Percentiles rank a stretch among this genome's conserved stretches.
phyloP scores from a whole-genome alignment of 2,888 invertebrate genomes.

The Resseliella maxima region DNA sequence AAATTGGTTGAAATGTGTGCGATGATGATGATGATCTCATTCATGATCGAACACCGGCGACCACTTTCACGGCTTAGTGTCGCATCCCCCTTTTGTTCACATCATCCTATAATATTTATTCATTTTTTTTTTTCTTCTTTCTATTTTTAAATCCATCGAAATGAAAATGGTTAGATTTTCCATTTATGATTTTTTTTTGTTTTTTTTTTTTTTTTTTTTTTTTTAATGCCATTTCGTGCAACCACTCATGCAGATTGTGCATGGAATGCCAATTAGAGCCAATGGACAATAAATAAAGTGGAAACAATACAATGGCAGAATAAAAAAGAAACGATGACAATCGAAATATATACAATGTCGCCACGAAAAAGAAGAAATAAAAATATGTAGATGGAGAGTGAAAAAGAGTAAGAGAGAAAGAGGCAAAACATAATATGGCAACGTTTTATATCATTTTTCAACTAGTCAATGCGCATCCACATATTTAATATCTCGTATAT shows the following conservation, averaged over 20 bases:
- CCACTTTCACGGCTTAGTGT: too few species aligned
- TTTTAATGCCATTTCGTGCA: background rate
- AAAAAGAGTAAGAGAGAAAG: background rate
- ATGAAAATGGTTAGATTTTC: constrained; percentile 16
- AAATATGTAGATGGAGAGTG: background rate
- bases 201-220: too few species aligned
- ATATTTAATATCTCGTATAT: too few species aligned
- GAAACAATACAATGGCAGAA: background rate
- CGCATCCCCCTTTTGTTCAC: too few species aligned
- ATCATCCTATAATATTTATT: too few species aligned
- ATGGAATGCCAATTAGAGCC: constrained; percentile 34
- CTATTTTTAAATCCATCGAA: background rate
- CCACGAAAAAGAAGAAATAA: background rate
- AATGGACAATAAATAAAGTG: constrained; percentile 32
- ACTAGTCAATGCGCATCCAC: too few species aligned
- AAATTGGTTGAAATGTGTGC: too few species aligned
- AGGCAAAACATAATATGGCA: background rate
- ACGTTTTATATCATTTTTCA: too few species aligned
- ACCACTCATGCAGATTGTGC: background rate
- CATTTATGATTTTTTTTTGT: constrained; percentile 29
- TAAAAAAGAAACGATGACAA: background rate
- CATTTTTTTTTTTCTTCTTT: too few species aligned
- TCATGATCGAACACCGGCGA: too few species aligned
- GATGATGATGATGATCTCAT: too few species aligned
- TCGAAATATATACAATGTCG: background rate